These are phyloP conservation scores for Trachemys scripta DNA, from an alignment of 2,113 vertebrate species.

Conservation along the genomic window DNA sequence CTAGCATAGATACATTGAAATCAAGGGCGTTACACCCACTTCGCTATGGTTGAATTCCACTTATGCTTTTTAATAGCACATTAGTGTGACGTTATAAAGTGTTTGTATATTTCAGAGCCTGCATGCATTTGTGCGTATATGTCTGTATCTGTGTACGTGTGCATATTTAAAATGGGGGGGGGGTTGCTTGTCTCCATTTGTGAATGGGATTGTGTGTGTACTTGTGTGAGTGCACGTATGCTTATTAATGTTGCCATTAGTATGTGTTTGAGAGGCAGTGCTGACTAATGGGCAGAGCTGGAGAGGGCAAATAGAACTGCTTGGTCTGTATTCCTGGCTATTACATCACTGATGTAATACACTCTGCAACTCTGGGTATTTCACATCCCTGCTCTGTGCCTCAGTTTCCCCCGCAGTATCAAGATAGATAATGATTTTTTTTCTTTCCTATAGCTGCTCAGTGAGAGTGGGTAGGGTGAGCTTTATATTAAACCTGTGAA, in stretches of 20 bases:
- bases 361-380: background rate
- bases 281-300: background rate
- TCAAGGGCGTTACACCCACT: background rate
- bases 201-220: background rate
- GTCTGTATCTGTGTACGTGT: background rate
- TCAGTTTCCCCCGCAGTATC: background rate
- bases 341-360: background rate
- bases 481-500: fast-evolving
- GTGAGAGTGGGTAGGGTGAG: background rate
- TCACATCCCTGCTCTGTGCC: background rate
- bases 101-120: background rate
- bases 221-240: background rate
- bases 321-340: background rate
- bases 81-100: background rate
- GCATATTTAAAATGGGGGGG: background rate
- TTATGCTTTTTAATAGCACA: background rate
- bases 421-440: background rate
- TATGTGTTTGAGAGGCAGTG: background rate
- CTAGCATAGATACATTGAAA: background rate
- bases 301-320: background rate
- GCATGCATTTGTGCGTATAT: background rate
- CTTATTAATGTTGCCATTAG: fast-evolving
- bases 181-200: background rate
- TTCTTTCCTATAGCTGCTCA: background rate
- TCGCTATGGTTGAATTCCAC: background rate